Evolutionary conservation across 1,140 invertebrate species (phyloP).

Genomic region (Lordiphosa clarofinis): DNA sequence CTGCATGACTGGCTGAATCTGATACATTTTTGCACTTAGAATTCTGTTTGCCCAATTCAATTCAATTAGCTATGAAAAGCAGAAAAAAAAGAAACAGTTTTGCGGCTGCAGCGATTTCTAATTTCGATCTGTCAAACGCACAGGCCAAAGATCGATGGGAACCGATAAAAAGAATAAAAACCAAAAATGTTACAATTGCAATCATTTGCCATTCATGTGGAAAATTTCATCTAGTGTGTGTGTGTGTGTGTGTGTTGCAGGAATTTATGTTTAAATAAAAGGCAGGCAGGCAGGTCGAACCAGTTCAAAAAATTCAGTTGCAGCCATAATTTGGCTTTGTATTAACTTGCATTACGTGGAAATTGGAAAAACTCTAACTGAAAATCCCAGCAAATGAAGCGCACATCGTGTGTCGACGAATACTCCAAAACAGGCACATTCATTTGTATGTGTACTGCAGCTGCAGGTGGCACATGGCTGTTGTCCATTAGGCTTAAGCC

Average conservation of each 20-base stretch:
- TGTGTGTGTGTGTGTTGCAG: slow-evolving; percentile 30
- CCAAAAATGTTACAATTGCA: slow-evolving; percentile 16
- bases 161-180: slow-evolving; percentile 50
- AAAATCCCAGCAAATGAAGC: slow-evolving; percentile 25
- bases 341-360: slow-evolving; percentile 61
- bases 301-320: slow-evolving; percentile 41
- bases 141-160: slow-evolving; percentile 71
- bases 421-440: slow-evolving; percentile 11
- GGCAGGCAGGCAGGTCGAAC: slow-evolving; percentile 1
- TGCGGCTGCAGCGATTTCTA: slow-evolving; percentile 58
- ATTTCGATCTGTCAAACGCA: slow-evolving; percentile 77
- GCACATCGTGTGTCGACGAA: slow-evolving; percentile 33
- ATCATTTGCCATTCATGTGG: slow-evolving; percentile 69
- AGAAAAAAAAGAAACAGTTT: slow-evolving; percentile 5
- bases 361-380: slow-evolving; percentile 19
- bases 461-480: slow-evolving; percentile 8
- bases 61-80: slow-evolving; percentile 58
- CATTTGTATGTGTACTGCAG: no score
- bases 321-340: slow-evolving; percentile 5
- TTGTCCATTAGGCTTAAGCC: slow-evolving; percentile 41
- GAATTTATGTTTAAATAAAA: slow-evolving; percentile 67
- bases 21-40: slow-evolving; percentile 63
- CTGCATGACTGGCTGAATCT: slow-evolving; percentile 41
- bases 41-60: slow-evolving; percentile 13
- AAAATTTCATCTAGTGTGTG: slow-evolving; percentile 72